Evolutionary conservation across 2,888 invertebrate genomes (phyloP), one percentile per base, ranked within the genome.

Genomic region (Pseudococcus longispinus): DNA sequence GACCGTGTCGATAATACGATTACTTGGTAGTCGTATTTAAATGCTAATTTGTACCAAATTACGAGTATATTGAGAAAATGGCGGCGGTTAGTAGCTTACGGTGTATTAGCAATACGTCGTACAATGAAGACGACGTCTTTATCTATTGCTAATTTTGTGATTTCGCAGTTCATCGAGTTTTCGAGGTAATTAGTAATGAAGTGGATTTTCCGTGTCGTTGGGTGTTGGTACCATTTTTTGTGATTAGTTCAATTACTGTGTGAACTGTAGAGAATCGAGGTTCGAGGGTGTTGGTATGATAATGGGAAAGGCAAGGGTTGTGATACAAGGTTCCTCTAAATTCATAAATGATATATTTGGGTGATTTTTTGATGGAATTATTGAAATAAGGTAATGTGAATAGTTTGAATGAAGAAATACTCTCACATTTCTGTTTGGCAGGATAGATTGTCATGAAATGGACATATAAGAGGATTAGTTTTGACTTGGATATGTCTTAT

Each of bases 1-100:
- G n/a, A 32, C n/a, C 15, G 42, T 42, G 77, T 70, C 70, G 70
- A 70, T 70, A 29, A 70, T 70, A 70, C 29, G 70, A 70, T 70
- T 70, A 70, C 70, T 18, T 15, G 11, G 23, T 6, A 60, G 29
- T 29, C 29, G 70, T 29, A 29, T 70, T 70, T 70, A 70, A 70
- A 18, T 70, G 29, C 70, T 70, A 70, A 70, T 70, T 70, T 18
- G 70, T 70, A 29, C 70, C 29, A 29, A 70, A 70, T 70, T 70
- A 29, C 60, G 60, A 20, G 11, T 60, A 6, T 18, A 29, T 29
- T 15, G 18, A 70, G 5, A 70, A 29, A 9, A 29, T 70, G 29
- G 29, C 6, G 2, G 60, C 4, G 29, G 3, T 70, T 70, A 29
- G n/a, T n/a, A n/a, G n/a, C 18, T 29, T 70, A 3, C 18, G 18